These are phyloP conservation scores for Tholera decimalis DNA, from an alignment of 2,888 invertebrate species.

Conservation along the genomic window DNA sequence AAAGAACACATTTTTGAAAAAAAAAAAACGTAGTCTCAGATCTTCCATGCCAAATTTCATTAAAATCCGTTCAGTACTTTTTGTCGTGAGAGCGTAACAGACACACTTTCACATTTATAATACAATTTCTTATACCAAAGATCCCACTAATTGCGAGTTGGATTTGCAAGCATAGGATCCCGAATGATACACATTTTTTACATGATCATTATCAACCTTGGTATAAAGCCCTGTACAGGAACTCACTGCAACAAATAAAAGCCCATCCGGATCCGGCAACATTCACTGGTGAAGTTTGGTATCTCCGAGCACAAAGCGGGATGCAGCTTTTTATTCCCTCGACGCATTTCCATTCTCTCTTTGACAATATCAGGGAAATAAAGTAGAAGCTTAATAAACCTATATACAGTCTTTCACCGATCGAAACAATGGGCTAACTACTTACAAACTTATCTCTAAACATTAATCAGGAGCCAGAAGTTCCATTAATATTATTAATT, in stretches of 20 bases:
- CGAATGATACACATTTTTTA: no score
- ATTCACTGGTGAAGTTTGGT: slow-evolving; percentile 19
- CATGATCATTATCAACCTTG: no score
- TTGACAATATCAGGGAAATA: not conserved
- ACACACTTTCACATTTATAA: no score
- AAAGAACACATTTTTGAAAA: no score
- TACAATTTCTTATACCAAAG: no score
- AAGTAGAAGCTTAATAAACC: no score
- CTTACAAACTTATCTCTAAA: not conserved
- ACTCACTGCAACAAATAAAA: not conserved
- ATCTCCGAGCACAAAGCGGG: slow-evolving; percentile 2
- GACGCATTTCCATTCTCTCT: slow-evolving; percentile 6
- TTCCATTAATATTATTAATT: slow-evolving; percentile 42
- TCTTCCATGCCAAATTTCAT: no score
- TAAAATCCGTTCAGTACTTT: no score
- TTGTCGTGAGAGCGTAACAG: no score
- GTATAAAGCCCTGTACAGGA: not conserved
- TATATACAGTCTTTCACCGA: not conserved
- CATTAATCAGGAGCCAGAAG: slow-evolving; percentile 12
- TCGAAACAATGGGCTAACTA: not conserved
- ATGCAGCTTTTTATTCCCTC: slow-evolving; percentile 30
- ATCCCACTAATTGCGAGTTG: no score
- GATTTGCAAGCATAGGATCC: no score
- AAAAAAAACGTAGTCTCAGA: no score
- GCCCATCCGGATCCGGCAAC: not conserved